Conservation (phyloP, 2,113 vertebrate genomes). For the Rafetus swinhoei region DNA sequence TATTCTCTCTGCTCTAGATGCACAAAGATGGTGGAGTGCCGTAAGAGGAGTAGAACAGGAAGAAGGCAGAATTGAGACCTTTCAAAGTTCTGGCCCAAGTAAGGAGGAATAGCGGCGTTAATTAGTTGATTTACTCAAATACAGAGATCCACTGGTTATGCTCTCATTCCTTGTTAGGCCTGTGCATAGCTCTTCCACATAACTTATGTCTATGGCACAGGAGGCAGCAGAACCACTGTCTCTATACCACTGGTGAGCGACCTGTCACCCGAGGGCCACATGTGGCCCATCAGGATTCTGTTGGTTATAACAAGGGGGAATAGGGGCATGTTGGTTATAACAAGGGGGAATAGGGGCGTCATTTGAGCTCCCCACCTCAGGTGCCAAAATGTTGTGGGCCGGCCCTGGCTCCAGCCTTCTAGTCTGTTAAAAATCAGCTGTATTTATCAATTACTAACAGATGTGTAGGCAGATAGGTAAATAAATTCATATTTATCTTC, state of each 20-base stretch:
- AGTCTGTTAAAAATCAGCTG: not conserved
- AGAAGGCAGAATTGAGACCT: too few relatives aligned
- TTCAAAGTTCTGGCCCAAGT: too few relatives aligned
- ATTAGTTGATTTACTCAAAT: conserved; percentile 9
- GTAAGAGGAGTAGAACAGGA: too few relatives aligned
- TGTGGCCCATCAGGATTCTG: too few relatives aligned
- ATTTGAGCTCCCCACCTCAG: too few relatives aligned
- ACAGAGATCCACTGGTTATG: not conserved
- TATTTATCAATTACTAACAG: not conserved
- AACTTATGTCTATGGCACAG: not conserved
- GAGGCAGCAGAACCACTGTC: not conserved
- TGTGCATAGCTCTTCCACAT: not conserved
- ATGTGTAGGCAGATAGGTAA: not conserved
- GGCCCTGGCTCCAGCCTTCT: not conserved
- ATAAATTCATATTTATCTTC: not conserved
- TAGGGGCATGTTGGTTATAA: too few relatives aligned
- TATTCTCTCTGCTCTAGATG: too few relatives aligned
- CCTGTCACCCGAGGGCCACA: too few relatives aligned
- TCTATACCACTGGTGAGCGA: not conserved
- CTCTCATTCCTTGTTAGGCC: not conserved
- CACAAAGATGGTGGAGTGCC: too few relatives aligned
- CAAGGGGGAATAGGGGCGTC: too few relatives aligned
- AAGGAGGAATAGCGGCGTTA: not conserved
- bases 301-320: too few relatives aligned
- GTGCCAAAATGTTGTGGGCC: too few relatives aligned